Percentiles rank a stretch among this genome's conserved stretches.
Conservation (phyloP, 2,113 vertebrate genomes). For the Grus americana region DNA sequence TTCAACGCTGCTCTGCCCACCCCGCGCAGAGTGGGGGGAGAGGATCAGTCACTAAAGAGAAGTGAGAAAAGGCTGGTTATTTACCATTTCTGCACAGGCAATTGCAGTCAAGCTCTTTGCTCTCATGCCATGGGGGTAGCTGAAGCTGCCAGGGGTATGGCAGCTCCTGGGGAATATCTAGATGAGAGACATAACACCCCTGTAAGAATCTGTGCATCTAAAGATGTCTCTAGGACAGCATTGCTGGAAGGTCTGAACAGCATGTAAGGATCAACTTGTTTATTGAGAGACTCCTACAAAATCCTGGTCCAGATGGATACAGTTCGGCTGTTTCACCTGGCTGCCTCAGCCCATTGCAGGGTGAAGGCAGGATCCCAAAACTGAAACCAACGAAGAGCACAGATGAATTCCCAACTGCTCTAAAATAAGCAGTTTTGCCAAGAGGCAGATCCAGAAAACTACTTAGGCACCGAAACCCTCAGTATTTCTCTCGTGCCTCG, state of each 20-base stretch:
- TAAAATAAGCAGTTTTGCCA: conserved; percentile 9
- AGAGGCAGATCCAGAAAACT: background rate
- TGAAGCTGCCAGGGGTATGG: background rate
- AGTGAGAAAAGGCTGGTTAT: background rate
- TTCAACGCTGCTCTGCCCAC: background rate
- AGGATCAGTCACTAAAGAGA: background rate
- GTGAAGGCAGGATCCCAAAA: background rate
- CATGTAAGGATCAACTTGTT: background rate
- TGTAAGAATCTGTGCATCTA: background rate
- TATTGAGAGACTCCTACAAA: background rate
- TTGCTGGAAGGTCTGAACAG: background rate
- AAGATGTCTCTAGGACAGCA: background rate
- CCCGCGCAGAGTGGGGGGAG: rapidly evolving
- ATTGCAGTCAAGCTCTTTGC: background rate
- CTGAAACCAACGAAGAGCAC: background rate
- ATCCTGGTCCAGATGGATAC: background rate
- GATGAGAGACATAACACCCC: background rate
- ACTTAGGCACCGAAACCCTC: background rate
- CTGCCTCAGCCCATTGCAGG: background rate
- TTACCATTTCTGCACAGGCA: background rate
- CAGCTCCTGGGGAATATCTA: background rate
- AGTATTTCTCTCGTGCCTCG: background rate
- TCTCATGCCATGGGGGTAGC: background rate
- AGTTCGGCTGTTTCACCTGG: background rate
- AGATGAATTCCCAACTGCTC: background rate